Conservation (phyloP, 2,797 vertebrate species). For the Siniperca obscura region DNA sequence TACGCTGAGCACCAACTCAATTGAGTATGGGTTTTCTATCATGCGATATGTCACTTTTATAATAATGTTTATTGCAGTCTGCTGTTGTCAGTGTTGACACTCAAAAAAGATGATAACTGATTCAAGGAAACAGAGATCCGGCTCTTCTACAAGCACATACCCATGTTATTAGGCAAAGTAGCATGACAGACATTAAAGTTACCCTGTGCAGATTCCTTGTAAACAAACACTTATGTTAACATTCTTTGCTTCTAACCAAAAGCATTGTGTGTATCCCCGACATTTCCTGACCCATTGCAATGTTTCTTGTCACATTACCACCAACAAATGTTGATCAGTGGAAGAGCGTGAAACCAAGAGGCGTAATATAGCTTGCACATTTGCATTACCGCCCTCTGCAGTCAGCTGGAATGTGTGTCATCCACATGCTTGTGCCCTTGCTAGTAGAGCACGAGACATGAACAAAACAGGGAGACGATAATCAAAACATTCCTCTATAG, state of each 20-base stretch:
- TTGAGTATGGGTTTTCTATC: conserved; percentile 77
- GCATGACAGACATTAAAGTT: conserved; percentile 6
- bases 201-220: background rate
- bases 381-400: background rate
- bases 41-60: conserved; percentile 80
- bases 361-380: background rate
- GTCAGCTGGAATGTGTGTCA: background rate
- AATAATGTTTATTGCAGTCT: conserved; percentile 70
- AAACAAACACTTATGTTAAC: conserved; percentile 11
- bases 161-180: background rate
- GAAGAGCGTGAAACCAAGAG: background rate
- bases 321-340: background rate
- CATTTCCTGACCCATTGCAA: background rate
- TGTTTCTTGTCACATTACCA: background rate
- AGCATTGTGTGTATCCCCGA: background rate
- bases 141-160: conserved; percentile 5
- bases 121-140: conserved; percentile 16
- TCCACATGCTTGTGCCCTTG: background rate
- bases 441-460: background rate
- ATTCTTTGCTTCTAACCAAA: background rate
- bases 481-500: background rate
- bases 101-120: conserved; percentile 44
- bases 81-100: conserved; percentile 64
- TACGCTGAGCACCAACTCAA: conserved; percentile 77
- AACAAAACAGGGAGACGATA: background rate